Percentiles rank a stretch among this genome's conserved stretches.
phyloP scores from a whole-genome alignment of 2,113 vertebrate species.

The Eupsittula cactorum region DNA sequence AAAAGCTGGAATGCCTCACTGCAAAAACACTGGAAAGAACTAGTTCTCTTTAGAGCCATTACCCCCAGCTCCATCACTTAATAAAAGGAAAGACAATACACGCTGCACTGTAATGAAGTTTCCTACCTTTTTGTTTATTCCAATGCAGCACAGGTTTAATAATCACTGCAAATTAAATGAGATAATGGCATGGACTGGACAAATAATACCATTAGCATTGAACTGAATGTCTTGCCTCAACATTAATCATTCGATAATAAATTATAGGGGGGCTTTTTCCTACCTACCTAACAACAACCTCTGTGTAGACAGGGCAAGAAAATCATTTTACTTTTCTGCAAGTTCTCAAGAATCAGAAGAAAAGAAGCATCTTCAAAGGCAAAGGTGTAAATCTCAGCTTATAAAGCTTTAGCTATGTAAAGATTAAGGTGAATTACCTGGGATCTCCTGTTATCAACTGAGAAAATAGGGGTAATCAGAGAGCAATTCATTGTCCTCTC shows the following conservation, averaged over 20 bases:
- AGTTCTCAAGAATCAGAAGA: not conserved
- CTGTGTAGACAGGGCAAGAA: not conserved
- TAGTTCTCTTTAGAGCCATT: not conserved
- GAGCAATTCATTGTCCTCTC: accelerated
- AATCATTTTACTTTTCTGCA: not conserved
- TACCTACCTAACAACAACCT: not conserved
- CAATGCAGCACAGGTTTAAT: conserved; percentile 13
- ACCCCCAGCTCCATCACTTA: not conserved
- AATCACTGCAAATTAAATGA: conserved; percentile 45
- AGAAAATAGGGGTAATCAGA: not conserved
- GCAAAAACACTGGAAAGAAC: not conserved
- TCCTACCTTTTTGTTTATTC: conserved; percentile 42
- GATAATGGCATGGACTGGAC: not conserved
- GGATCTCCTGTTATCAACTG: not conserved
- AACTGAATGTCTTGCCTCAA: not conserved
- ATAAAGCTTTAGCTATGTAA: not conserved
- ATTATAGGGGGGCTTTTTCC: not conserved
- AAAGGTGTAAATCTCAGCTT: not conserved
- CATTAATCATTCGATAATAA: not conserved
- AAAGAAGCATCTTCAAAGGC: not conserved
- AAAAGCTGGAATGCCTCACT: not conserved
- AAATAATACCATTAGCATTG: not conserved
- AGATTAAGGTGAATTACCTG: not conserved
- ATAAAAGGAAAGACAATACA: conserved; percentile 38
- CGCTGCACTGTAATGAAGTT: conserved; percentile 2